phyloP scores from a whole-genome alignment of 1,140 invertebrate species.

The Magallana ariakensis region DNA sequence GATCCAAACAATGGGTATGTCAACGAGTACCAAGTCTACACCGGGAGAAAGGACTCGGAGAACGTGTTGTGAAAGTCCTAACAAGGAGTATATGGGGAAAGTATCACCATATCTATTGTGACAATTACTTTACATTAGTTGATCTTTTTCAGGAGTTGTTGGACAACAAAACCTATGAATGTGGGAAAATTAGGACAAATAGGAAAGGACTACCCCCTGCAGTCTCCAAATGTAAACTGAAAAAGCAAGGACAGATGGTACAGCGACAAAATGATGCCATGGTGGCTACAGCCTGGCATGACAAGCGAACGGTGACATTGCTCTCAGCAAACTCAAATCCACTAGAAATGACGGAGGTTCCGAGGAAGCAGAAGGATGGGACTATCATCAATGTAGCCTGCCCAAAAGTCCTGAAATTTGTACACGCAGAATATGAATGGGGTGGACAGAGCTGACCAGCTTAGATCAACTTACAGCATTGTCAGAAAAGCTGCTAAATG shows the following conservation, averaged over 20 bases:
- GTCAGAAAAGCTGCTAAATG: constrained; percentile 31
- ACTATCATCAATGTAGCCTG: background rate
- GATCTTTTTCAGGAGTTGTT: background rate
- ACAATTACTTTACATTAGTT: constrained; percentile 38
- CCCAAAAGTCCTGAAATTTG: constrained; percentile 3
- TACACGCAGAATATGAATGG: constrained; percentile 46
- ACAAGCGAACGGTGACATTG: background rate
- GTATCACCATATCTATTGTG: constrained; percentile 10
- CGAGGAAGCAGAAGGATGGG: constrained; percentile 42
- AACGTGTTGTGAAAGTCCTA: background rate
- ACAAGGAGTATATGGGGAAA: background rate
- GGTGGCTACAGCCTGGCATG: constrained; percentile 24
- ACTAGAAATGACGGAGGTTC: background rate
- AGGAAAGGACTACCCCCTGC: constrained; percentile 13
- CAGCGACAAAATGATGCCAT: constrained; percentile 16
- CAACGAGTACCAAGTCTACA: constrained; percentile 29
- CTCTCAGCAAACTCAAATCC: constrained; percentile 29
- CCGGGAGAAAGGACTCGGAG: constrained; percentile 15
- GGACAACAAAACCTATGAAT: background rate
- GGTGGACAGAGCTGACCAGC: constrained; percentile 52
- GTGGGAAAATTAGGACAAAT: constrained; percentile 16
- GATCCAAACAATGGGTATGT: constrained; percentile 38
- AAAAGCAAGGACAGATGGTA: background rate
- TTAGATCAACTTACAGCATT: constrained; percentile 47
- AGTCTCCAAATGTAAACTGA: background rate